Conservation (phyloP, 2,797 vertebrate species). For the Rhynchotus rufescens region DNA sequence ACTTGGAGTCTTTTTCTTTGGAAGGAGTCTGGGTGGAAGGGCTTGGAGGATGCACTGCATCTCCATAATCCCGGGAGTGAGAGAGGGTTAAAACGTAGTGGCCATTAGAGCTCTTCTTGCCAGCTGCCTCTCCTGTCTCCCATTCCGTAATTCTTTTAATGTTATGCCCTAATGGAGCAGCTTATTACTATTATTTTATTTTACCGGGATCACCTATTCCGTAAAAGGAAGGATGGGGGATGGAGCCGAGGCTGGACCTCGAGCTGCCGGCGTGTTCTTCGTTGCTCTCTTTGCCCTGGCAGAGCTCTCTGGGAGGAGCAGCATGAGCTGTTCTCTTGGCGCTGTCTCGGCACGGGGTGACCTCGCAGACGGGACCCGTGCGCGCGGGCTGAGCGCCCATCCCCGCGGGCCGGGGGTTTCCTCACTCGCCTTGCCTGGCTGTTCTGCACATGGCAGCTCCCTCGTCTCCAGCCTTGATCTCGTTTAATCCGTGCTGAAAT, state of each 20-base stretch:
- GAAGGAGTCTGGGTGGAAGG: background rate
- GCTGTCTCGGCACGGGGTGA: background rate
- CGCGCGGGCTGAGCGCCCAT: background rate
- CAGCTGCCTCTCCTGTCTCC: slow-evolving; percentile 56
- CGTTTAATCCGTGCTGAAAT: background rate
- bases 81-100: slow-evolving; percentile 3
- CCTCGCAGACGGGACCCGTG: background rate
- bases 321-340: slow-evolving; percentile 8
- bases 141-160: slow-evolving; percentile 70
- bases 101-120: slow-evolving; percentile 54
- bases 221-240: slow-evolving; percentile 39
- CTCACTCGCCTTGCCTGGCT: background rate
- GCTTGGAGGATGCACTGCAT: background rate
- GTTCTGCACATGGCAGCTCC: background rate
- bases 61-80: slow-evolving; percentile 48
- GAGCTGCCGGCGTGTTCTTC: slow-evolving; percentile 43
- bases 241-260: background rate
- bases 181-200: slow-evolving; percentile 78
- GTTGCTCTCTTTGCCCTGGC: slow-evolving; percentile 17
- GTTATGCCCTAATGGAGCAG: slow-evolving; percentile 73
- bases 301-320: background rate
- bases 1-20: fast-evolving
- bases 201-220: slow-evolving; percentile 69
- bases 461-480: background rate
- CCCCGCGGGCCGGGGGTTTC: background rate